Percentiles rank a stretch among this genome's conserved stretches.
Conservation (phyloP, 2,888 invertebrate species). For the Alcis repandata region DNA sequence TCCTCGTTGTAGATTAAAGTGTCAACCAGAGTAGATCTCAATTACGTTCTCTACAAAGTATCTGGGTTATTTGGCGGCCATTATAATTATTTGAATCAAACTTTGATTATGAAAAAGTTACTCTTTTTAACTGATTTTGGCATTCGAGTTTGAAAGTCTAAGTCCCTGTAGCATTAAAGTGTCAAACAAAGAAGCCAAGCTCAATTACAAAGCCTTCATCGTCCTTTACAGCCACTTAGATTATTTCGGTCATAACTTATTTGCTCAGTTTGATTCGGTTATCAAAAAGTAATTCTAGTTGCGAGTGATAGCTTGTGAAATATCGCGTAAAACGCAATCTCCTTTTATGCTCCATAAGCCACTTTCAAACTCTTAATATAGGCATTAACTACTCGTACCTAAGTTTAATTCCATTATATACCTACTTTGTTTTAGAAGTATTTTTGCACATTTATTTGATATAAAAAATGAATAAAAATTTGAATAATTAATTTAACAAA, state of each 20-base stretch:
- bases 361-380: slow-evolving; percentile 12
- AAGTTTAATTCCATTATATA: background rate
- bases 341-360: slow-evolving; percentile 5
- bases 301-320: slow-evolving; percentile 16
- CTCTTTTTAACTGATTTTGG: no score
- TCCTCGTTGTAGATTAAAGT: slow-evolving; percentile 39
- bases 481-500: no score
- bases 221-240: slow-evolving; percentile 21
- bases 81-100: no score
- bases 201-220: slow-evolving; percentile 12
- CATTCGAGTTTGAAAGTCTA: no score
- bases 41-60: background rate
- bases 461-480: no score
- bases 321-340: background rate
- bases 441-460: background rate
- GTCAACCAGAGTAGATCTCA: slow-evolving; percentile 33
- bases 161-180: background rate
- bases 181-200: slow-evolving; percentile 6
- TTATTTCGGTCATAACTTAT: slow-evolving; percentile 31
- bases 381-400: background rate
- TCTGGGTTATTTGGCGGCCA: background rate
- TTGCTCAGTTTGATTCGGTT: background rate
- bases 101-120: no score
- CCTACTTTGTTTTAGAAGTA: background rate
- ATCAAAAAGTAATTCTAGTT: background rate